Evolutionary conservation across 2,113 vertebrate species (phyloP), one percentile per base, ranked within the genome.

Genomic region (Myiozetetes cayanensis): DNA sequence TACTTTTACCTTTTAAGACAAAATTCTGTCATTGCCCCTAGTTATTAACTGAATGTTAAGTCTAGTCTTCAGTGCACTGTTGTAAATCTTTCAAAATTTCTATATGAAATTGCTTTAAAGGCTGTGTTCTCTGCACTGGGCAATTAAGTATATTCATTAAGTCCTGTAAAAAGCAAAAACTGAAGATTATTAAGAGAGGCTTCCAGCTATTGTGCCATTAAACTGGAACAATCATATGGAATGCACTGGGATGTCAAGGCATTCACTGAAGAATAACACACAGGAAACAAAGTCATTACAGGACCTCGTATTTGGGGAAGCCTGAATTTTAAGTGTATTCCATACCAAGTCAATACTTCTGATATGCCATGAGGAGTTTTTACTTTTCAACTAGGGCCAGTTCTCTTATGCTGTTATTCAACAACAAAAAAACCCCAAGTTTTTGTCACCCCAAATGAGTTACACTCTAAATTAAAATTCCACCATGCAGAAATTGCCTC

Each of bases 341-440:
- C 49, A 62, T 9, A 65, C 6, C 8, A n/a, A 75, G 27, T 49
- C 28, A 90, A n/a, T 39, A 68, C 11, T 68, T 67, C 14, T 2
- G 58, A 23, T 4, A n/a, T 0, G 11, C 27, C 21, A 65, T 11
- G 12, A 58, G 14, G 39, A 93, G 31, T 23, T 87, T 79, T 58
- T 24, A 46, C 31, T 46, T 20, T 20, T 50, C 21, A 87, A 10
- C 20, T 14, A 37, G 3, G 12, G 30, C 30, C 52, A 56, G 25
- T 18, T 35, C 18, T 65, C 5, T 78, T 31, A 46, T 1, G 8
- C 31, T 55, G 27, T 37, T 59, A 63, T 8, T 66, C 43, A 66
- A 58, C 7, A 44, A 74, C 20, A 63, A 31, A 13, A 56, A 13
- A 0, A 0, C 3, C 2, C 4, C 47, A 62, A 31, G 27, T 70